These are phyloP conservation scores for Myrmophylax atrothorax DNA, from an alignment of 2,113 vertebrate species.

Conservation along the genomic window DNA sequence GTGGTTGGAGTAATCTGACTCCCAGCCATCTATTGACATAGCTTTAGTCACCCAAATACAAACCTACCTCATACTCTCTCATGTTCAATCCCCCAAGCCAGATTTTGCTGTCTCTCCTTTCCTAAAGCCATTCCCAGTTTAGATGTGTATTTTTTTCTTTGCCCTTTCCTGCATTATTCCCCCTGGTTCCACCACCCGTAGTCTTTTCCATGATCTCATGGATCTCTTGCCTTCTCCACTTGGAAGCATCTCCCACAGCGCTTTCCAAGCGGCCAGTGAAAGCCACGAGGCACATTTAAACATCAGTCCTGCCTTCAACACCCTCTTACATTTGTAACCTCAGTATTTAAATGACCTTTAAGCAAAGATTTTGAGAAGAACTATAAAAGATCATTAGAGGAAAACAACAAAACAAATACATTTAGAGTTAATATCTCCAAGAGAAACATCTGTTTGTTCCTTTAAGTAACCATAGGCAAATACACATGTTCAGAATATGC, in stretches of 20 bases:
- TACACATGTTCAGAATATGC: not conserved
- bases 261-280: not conserved
- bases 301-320: not conserved
- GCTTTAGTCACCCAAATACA: not conserved
- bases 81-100: not conserved
- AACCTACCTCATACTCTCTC: not conserved
- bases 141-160: not conserved
- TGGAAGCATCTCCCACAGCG: not conserved
- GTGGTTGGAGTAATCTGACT: not conserved
- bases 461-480: conserved; percentile 24
- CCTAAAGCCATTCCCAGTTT: not conserved
- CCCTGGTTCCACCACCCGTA: not conserved
- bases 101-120: not conserved
- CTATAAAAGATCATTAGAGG: not conserved
- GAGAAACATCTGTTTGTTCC: conserved; percentile 13
- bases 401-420: not conserved
- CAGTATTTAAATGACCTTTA: not conserved
- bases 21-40: not conserved
- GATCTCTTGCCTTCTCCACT: not conserved
- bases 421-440: not conserved
- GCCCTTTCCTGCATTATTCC: not conserved
- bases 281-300: not conserved
- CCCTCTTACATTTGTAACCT: not conserved
- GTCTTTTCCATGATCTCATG: not conserved
- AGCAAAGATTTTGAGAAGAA: not conserved